Evolutionary conservation across 2,888 invertebrate species (phyloP), one percentile per base, ranked within the genome.

Genomic region (Anorthoa munda): DNA sequence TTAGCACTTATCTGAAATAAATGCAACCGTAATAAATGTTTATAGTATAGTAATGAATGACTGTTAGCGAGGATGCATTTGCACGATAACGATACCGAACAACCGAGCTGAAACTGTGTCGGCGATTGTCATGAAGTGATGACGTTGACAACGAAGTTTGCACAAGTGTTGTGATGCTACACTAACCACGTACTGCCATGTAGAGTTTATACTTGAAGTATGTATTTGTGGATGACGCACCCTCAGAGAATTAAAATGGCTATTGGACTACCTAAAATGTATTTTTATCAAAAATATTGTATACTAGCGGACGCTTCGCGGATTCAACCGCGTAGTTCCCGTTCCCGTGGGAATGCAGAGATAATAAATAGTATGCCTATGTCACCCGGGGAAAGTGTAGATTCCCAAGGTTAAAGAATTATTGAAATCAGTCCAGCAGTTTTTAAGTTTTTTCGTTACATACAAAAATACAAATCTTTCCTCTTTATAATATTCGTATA

Each of bases 161-260:
- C n/a, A 81, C 66, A 83, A 72, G 53, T 79, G 65, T 61, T 77
- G 23, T 45, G 13, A 21, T 18, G 45, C 13, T 39, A 59, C 26
- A 21, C 65, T 48, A 26, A 66, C 78, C 82, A 82, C 66, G 63
- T 61, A 55, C 46, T 17, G 17, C 78, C 82, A 82, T 63, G 58
- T 61, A 55, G 46, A 23, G 17, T 39, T 39, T 64, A 15, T 51
- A 48, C 53, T 46, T 53, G 15, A 18, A 31, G 50, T 51, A 46
- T 53, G 21, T 21, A 39, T 21, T 18, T 45, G 31, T 50, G n/a
- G 64, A 76, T 76, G 67, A 67, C 55, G 63, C 53, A 46, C 50
- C 39, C 11, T 55, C n/a, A 9, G n/a, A 18, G 23, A n/a, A 31
- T 31, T 15, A 17, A 66, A 66, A 59, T 58, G 46, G 39, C 13